Evolutionary conservation across 2,888 invertebrate species (phyloP), one percentile per base, ranked within the genome.

Genomic region (Agonum fuliginosum): DNA sequence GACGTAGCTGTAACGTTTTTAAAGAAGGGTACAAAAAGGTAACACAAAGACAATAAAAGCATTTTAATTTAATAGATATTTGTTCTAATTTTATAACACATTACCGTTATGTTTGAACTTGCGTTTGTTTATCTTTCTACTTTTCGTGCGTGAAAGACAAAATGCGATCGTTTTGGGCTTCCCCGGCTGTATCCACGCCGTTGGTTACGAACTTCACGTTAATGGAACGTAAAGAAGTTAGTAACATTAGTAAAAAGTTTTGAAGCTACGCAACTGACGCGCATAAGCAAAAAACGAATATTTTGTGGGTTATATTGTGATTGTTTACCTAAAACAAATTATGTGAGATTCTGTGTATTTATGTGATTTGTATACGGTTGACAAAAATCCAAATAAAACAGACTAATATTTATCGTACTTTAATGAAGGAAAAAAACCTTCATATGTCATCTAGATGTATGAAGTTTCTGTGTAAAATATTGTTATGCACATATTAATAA

Each of bases 251-350:
- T 8, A 3, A 54, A 12, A 62, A 27, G 14, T 17, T 46, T 17
- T 12, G 30, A 27, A 62, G 58, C 37, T 67, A 41, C 41, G 34
- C 41, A 67, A 67, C 67, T 41, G 67, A 67, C 67, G 67, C 67
- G 67, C 67, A 67, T 67, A 67, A 62, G 58, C 58, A 62, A 54
- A 62, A 62, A 37, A 37, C 62, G 34, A 62, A 37, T 67, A 41
- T 67, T 67, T 67, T 67, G 17, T 67, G 67, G 67, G 67, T 67
- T 67, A 67, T 67, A 67, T 67, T 67, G 37, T 67, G 41, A 67
- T 67, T 67, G 67, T 67, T 67, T 67, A 67, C 20, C 65, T 30
- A 65, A 65, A 65, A 65, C 19, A 62, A 54, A 54, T 20, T 22
- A 46, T 46, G 17, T 46, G 19, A 6, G 17, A 46, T 46, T 4